Evolutionary conservation across 2,888 invertebrate species (phyloP), one percentile per base, ranked within the genome.

Genomic region (Pachydiplax longipennis): DNA sequence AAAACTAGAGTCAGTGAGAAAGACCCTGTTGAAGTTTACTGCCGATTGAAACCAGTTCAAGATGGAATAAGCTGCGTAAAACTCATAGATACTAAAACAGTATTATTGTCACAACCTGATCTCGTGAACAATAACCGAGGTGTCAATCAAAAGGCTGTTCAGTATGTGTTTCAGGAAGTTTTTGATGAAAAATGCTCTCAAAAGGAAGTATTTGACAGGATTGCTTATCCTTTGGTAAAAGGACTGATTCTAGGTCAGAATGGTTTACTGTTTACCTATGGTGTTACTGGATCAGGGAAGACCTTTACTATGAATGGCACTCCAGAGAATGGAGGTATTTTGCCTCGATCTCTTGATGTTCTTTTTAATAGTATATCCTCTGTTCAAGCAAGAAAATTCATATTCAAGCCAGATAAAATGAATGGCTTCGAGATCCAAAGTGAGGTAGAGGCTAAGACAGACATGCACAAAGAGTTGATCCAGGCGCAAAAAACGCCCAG

Each of bases 231-330:
- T 0, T 94, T 99, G 31, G 97, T 99, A 0, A 97, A 98, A 93
- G 97, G 97, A 92, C 94, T 99, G 8, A 95, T 99, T 48, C 96
- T 96, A 92, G 99, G 99, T 31, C 97, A 97, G 94, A 99, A 99
- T 94, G 98, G 98, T 92, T 95, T 99, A 53, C 94, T 99, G 90
- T 99, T 99, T 94, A 98, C 99, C 0, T 99, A 99, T 93, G 99
- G 99, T n/a, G 98, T 99, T 8, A 99, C 99, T 0, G 99, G 99
- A 3, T 95, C 96, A 91, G 99, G 99, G 0, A 99, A 99, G 95
- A 99, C 99, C 0, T 98, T 97, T 93, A 99, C 99, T 0, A 98
- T 99, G 97, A 98, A 98, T 0, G 98, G 96, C 92, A 93, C 93
- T 40, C 93, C 94, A 10, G 94, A 96, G 91, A 96, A 98, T 93